Conservation (phyloP, 2,797 vertebrate genomes). For the Gallirallus australis region DNA sequence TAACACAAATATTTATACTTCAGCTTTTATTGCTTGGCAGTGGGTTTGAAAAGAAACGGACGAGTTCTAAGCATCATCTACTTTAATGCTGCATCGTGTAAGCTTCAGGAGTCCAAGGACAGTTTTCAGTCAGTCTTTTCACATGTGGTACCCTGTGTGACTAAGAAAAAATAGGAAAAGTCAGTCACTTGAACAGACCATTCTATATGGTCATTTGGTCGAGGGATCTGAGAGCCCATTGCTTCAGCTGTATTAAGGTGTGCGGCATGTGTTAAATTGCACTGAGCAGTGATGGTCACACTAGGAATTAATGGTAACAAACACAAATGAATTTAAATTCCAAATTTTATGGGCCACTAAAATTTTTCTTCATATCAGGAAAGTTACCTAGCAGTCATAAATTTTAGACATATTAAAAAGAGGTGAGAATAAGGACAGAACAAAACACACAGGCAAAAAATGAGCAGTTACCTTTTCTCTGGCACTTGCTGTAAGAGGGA, state of each 20-base stretch:
- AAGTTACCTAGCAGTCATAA: neutral
- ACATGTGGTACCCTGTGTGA: neutral
- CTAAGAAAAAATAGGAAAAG: neutral
- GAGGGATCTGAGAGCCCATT: neutral
- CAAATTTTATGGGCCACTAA: constrained; percentile 22
- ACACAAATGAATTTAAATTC: constrained; percentile 53
- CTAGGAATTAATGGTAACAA: constrained; percentile 38
- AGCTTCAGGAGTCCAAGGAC: neutral
- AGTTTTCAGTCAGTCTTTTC: neutral
- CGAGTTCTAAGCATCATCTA: neutral
- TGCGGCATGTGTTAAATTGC: constrained; percentile 60
- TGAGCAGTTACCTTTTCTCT: neutral
- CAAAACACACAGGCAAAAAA: neutral
- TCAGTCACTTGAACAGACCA: neutral
- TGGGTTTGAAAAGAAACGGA: neutral
- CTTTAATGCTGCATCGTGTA: neutral
- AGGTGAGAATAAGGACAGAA: neutral
- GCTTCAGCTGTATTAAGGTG: constrained; percentile 7
- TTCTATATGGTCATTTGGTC: constrained; percentile 38
- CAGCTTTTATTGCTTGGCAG: neutral
- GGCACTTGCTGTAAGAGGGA: neutral
- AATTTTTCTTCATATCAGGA: neutral
- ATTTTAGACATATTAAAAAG: neutral
- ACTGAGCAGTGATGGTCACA: constrained; percentile 38
- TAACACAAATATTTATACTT: neutral